phyloP scores from a whole-genome alignment of 35 echinoderm and acorn worm genomes.

The Patiria miniata region DNA sequence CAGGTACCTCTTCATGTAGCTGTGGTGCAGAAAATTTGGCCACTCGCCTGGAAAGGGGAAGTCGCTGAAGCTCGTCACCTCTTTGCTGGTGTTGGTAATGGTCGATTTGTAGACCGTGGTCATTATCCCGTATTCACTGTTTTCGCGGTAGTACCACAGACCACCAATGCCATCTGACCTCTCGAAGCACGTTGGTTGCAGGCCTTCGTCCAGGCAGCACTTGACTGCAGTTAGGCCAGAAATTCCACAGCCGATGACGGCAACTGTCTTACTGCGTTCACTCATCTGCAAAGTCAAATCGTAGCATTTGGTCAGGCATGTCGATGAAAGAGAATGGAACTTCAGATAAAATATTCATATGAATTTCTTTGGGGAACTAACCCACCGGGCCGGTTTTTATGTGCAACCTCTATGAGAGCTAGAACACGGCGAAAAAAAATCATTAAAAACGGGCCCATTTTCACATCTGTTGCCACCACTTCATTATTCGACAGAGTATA shows the following conservation, averaged over 20 bases:
- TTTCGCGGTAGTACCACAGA: slow-evolving; percentile 79
- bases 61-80: slow-evolving; percentile 77
- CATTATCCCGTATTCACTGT: background rate
- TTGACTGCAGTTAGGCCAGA: slow-evolving; percentile 77
- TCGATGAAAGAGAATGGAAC: too few relatives aligned
- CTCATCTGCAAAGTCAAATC: background rate
- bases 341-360: too few relatives aligned
- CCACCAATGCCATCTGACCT: slow-evolving; percentile 78
- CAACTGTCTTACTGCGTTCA: slow-evolving; percentile 36
- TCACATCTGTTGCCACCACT: too few relatives aligned
- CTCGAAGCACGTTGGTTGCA: slow-evolving; percentile 90
- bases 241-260: slow-evolving; percentile 76
- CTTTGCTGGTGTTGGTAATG: slow-evolving; percentile 81
- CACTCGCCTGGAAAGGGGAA: slow-evolving; percentile 84
- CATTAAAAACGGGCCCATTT: too few relatives aligned
- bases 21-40: slow-evolving; percentile 51
- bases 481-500: too few relatives aligned
- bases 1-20: slow-evolving; percentile 47
- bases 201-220: slow-evolving; percentile 82
- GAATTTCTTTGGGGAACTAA: too few relatives aligned
- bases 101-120: slow-evolving; percentile 46
- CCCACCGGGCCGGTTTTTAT: too few relatives aligned
- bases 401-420: too few relatives aligned
- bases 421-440: too few relatives aligned
- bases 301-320: too few relatives aligned